Conservation (phyloP, 2,797 vertebrate genomes). For the Anguilla megastoma region DNA sequence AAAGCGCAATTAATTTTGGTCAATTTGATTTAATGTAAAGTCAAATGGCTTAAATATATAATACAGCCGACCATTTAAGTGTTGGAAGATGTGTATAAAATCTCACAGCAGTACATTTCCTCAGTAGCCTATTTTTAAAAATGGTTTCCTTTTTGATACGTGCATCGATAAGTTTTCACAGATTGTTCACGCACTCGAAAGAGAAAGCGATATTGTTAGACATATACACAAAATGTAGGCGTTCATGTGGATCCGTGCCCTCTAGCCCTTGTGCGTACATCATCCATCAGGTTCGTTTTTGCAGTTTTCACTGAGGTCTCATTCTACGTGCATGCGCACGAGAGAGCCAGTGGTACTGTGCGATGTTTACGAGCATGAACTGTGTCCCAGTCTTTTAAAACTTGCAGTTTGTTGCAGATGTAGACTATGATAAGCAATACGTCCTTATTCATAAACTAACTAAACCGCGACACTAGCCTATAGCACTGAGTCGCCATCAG, state of each 20-base stretch:
- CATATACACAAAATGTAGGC: neutral
- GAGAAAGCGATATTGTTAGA: neutral
- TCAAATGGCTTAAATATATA: neutral
- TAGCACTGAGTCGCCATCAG: too few relatives aligned
- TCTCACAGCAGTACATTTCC: neutral
- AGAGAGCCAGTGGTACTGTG: neutral
- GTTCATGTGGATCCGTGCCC: neutral
- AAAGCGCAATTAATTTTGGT: neutral
- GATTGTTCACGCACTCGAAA: neutral
- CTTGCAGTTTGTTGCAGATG: too few relatives aligned
- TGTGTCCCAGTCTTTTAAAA: too few relatives aligned
- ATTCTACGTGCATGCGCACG: neutral
- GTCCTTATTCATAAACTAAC: too few relatives aligned
- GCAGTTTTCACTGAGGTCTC: neutral
- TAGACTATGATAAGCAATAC: too few relatives aligned
- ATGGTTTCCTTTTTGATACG: neutral
- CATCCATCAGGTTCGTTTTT: neutral
- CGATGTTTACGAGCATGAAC: neutral
- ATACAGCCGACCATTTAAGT: neutral
- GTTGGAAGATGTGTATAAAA: neutral
- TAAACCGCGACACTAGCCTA: too few relatives aligned
- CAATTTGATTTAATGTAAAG: neutral
- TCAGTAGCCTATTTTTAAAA: neutral
- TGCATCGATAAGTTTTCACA: neutral
- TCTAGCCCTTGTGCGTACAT: neutral